These are phyloP conservation scores for Neoniphon sammara DNA, from an alignment of 2,797 vertebrate genomes.

Conservation along the genomic window DNA sequence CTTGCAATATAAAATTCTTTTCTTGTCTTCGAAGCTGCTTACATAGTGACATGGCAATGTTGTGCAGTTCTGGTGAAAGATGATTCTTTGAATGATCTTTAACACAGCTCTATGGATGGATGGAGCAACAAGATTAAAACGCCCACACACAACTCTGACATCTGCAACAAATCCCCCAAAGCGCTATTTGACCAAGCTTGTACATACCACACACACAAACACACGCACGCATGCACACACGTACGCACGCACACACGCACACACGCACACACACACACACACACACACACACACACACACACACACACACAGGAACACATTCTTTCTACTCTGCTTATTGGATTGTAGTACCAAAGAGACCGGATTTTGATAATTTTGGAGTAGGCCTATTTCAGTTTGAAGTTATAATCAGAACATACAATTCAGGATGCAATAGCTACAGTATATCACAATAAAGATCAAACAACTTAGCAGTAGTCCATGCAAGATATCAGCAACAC, in stretches of 20 bases:
- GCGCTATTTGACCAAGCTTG: constrained; percentile 35
- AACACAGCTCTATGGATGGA: constrained; percentile 29
- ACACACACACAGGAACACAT: too few species aligned
- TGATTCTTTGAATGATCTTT: constrained; percentile 49
- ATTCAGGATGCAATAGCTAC: constrained; percentile 56
- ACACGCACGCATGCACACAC: not conserved
- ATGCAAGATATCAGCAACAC: not conserved
- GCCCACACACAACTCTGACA: constrained; percentile 44
- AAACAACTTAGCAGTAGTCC: not conserved
- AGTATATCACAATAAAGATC: constrained; percentile 15
- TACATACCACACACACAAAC: not conserved
- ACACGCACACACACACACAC: not conserved
- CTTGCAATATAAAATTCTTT: not conserved
- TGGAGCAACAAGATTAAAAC: constrained; percentile 52
- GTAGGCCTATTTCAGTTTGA: not conserved
- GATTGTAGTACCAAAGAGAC: not conserved
- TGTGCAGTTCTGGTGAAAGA: constrained; percentile 25
- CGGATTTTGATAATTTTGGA: constrained; percentile 8
- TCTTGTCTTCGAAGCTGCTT: constrained; percentile 18
- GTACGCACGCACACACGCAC: not conserved
- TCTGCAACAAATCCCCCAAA: constrained; percentile 45
- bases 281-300: not conserved
- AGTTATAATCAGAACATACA: constrained; percentile 31
- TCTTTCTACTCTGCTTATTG: not conserved
- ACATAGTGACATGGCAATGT: not conserved